Percentiles rank a stretch among this genome's conserved stretches.
Conservation (phyloP, 1,140 invertebrate species). For the Platorchestia sp. region DNA sequence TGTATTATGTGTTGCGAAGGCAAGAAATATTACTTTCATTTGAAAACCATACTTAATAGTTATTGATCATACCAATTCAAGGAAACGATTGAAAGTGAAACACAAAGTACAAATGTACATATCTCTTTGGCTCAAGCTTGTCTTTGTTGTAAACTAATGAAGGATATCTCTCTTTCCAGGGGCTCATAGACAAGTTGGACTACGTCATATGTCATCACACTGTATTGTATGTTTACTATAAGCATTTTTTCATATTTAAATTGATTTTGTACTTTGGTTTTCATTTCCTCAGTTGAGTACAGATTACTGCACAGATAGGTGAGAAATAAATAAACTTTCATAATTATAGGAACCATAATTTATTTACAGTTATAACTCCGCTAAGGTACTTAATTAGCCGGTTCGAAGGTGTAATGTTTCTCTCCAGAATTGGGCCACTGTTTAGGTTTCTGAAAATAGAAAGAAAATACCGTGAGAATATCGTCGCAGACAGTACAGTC, state of each 20-base stretch:
- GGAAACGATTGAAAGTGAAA: neutral
- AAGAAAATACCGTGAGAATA: too few species aligned
- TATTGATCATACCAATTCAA: neutral
- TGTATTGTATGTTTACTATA: neutral
- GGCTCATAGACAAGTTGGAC: neutral
- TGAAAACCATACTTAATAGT: too few species aligned
- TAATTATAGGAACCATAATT: neutral
- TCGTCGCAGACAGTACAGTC: too few species aligned
- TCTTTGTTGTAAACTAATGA: neutral
- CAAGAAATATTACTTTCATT: too few species aligned
- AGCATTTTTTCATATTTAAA: neutral
- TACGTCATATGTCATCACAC: neutral
- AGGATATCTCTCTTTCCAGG: neutral
- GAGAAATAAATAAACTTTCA: neutral
- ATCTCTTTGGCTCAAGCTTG: too few species aligned
- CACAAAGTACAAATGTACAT: neutral
- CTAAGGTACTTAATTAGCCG: neutral
- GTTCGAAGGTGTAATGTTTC: conserved; percentile 61
- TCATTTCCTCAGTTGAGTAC: neutral
- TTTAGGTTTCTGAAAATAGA: conserved; percentile 58
- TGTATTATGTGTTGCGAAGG: too few species aligned
- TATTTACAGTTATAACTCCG: neutral
- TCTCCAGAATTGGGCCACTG: conserved; percentile 55
- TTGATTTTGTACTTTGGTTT: neutral
- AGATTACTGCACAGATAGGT: neutral